phyloP scores from a whole-genome alignment of 2,797 vertebrate genomes.

The Pyrocephalus nanus region DNA sequence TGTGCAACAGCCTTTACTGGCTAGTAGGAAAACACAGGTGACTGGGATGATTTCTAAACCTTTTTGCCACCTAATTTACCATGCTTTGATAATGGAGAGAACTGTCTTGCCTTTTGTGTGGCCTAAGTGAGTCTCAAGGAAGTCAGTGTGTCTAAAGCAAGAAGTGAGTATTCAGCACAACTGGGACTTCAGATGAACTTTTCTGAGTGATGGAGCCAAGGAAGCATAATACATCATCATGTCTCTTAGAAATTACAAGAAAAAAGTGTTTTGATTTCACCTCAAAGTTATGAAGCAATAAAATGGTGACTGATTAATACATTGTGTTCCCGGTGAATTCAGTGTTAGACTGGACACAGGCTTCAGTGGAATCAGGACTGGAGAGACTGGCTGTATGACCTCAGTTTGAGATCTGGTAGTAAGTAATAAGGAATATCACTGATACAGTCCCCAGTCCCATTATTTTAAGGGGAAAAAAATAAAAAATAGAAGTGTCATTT shows the following conservation, averaged over 20 bases:
- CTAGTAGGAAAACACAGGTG: neutral
- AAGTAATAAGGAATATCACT: neutral
- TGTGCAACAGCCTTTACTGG: neutral
- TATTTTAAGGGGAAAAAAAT: neutral
- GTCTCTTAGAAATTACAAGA: neutral
- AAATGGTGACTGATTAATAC: neutral
- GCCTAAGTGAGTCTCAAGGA: neutral
- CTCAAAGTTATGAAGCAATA: neutral
- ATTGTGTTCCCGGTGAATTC: neutral
- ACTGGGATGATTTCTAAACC: neutral
- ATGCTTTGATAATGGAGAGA: neutral
- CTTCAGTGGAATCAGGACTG: neutral
- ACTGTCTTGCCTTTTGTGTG: neutral
- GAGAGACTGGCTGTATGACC: neutral
- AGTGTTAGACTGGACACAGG: neutral
- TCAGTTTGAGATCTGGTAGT: neutral
- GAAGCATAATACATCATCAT: neutral
- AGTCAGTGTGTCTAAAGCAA: neutral
- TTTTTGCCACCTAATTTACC: neutral
- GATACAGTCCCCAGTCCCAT: neutral
- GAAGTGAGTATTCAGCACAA: neutral
- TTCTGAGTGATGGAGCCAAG: neutral
- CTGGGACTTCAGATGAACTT: neutral
- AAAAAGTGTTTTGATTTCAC: neutral
- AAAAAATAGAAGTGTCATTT: neutral